These are phyloP conservation scores for Eucidaris tribuloides DNA, from an alignment of 35 echinoderm and acorn worm species.

Conservation along the genomic window DNA sequence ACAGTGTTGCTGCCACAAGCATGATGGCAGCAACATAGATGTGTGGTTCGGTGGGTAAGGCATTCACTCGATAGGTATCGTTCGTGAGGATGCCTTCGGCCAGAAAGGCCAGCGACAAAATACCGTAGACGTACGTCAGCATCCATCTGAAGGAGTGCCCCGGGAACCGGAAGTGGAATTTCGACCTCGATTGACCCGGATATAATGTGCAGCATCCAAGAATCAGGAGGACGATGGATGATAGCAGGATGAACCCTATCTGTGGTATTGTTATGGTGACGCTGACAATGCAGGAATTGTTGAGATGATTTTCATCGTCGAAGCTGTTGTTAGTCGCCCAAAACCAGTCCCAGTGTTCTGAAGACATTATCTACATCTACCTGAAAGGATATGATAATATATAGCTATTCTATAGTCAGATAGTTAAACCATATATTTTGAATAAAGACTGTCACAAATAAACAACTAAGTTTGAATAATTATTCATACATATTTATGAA, in stretches of 20 bases:
- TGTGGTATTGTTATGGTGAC: neutral
- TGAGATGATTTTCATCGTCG: neutral
- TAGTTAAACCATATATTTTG: no score
- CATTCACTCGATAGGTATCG: neutral
- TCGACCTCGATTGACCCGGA: no score
- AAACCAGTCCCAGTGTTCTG: conserved; percentile 29
- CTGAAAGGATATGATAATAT: no score
- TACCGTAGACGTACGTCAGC: neutral
- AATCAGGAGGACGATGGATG: neutral
- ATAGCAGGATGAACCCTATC: neutral
- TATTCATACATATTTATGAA: no score
- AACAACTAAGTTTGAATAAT: no score
- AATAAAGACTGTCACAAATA: no score
- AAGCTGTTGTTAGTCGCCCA: conserved; percentile 1
- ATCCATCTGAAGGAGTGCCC: conserved; percentile 22
- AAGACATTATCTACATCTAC: no score
- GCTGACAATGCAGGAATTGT: conserved; percentile 7
- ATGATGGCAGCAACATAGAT: conserved; percentile 21
- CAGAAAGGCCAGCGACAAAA: conserved; percentile 4
- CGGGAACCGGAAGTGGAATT: neutral
- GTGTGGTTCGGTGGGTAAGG: conserved; percentile 33
- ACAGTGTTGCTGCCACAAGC: neutral
- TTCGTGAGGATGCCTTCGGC: conserved; percentile 56
- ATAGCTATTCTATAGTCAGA: no score
- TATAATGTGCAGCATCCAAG: neutral